Evolutionary conservation across 2,888 invertebrate genomes (phyloP).

Genomic region (Cryptus viduatorius): DNA sequence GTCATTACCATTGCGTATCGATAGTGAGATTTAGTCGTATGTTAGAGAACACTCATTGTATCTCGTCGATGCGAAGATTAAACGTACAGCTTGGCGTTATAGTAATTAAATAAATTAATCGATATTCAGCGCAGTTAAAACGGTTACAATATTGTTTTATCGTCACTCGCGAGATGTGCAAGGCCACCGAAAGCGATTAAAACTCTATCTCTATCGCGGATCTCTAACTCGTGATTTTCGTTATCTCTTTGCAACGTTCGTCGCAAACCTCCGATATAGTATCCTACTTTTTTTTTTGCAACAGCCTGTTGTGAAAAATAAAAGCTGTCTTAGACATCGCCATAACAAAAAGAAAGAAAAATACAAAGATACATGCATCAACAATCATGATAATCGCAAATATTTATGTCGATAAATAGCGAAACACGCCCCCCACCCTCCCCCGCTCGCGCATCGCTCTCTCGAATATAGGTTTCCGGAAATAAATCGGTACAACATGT

Average conservation of each 20-base stretch:
- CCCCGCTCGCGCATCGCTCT: not conserved
- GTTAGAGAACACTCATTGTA: slow-evolving; percentile 45
- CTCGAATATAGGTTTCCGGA: slow-evolving; percentile 69
- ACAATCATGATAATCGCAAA: slow-evolving; percentile 62
- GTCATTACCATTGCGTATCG: slow-evolving; percentile 60
- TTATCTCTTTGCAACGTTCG: not conserved
- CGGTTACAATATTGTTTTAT: slow-evolving; percentile 31
- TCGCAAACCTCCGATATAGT: not conserved
- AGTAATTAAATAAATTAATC: slow-evolving; percentile 33
- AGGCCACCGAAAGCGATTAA: slow-evolving; percentile 58
- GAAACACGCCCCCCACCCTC: slow-evolving; percentile 5
- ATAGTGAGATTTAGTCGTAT: slow-evolving; percentile 51
- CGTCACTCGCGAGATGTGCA: slow-evolving; percentile 58
- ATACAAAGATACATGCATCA: slow-evolving; percentile 65
- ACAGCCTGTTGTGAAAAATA: slow-evolving; percentile 58
- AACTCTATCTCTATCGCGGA: not conserved
- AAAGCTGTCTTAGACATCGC: slow-evolving; percentile 66
- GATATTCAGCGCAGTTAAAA: slow-evolving; percentile 49
- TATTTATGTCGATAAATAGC: slow-evolving; percentile 16
- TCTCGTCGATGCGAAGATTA: slow-evolving; percentile 50
- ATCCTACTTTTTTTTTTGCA: not conserved
- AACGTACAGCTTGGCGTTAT: slow-evolving; percentile 47
- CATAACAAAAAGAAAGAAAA: slow-evolving; percentile 55
- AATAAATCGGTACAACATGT: slow-evolving; percentile 78
- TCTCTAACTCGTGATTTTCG: not conserved